A percentile compares a stretch with the other conserved stretches of the same genome.
Conservation (phyloP, 2,797 vertebrate species). For the Malacoraja senta region DNA sequence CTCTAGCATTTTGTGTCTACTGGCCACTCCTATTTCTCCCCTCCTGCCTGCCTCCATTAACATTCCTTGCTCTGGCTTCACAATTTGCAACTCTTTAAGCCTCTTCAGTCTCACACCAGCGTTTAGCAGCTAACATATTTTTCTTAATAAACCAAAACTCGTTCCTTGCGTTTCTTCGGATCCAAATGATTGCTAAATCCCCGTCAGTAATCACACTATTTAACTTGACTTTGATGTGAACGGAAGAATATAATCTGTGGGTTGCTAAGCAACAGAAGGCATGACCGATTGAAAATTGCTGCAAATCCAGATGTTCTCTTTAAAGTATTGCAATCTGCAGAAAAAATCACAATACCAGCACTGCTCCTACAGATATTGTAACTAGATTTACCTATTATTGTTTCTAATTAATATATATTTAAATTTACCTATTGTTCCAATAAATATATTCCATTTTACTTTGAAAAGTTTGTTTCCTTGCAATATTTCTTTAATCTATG, state of each 20-base stretch:
- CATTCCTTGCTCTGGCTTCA: too few species aligned
- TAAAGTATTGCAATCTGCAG: too few species aligned
- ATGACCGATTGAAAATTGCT: slow-evolving; percentile 4
- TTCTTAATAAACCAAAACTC: neutral
- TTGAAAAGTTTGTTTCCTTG: neutral
- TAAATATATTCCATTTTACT: neutral
- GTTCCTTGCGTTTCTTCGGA: neutral
- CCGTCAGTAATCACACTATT: neutral
- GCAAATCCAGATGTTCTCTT: too few species aligned
- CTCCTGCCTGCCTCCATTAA: too few species aligned
- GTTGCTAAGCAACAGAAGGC: slow-evolving; percentile 9
- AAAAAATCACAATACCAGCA: too few species aligned
- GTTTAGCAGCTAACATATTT: too few species aligned
- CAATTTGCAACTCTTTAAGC: too few species aligned
- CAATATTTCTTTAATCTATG: neutral
- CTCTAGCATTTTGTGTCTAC: too few species aligned
- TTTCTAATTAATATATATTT: too few species aligned
- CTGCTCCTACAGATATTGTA: neutral
- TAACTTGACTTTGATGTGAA: neutral
- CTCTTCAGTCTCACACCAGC: too few species aligned
- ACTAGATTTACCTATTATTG: too few species aligned
- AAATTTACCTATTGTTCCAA: neutral
- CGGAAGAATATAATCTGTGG: neutral
- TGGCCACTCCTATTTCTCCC: too few species aligned
- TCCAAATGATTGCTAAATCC: neutral